Percentiles rank a stretch among this genome's conserved stretches.
phyloP scores from a whole-genome alignment of 2,888 invertebrate species.

The Melangyna quadrimaculata region DNA sequence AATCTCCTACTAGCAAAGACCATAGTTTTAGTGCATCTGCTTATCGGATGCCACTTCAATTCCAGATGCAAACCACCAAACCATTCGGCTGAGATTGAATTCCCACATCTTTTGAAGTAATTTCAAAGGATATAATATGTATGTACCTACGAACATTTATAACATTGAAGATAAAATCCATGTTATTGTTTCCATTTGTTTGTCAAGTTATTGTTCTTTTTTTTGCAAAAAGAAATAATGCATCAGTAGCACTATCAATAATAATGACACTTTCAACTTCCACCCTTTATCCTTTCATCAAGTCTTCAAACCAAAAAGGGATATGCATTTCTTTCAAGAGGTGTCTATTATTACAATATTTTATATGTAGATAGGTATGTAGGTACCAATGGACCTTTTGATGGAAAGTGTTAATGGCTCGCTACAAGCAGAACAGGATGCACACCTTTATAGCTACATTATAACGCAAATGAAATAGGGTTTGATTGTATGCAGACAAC shows the following conservation, averaged over 20 bases:
- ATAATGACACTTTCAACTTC: constrained; percentile 31
- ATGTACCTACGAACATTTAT: constrained; percentile 6
- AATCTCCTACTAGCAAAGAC: too few relatives aligned
- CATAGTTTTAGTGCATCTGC: constrained; percentile 38
- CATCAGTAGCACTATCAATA: constrained; percentile 61
- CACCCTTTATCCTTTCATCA: constrained; percentile 31
- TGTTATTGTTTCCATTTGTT: constrained; percentile 47
- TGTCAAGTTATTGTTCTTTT: constrained; percentile 44
- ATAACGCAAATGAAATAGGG: background rate
- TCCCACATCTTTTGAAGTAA: constrained; percentile 60
- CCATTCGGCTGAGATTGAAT: constrained; percentile 12
- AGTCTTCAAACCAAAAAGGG: background rate
- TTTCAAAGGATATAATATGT: constrained; percentile 19
- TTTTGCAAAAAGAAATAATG: background rate
- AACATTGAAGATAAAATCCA: constrained; percentile 33
- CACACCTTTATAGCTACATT: too few relatives aligned
- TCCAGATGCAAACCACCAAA: constrained; percentile 47
- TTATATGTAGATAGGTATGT: background rate
- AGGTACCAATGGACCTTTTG: background rate
- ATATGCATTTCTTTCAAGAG: constrained; percentile 19
- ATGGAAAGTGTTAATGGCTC: constrained; percentile 61
- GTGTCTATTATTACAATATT: constrained; percentile 11
- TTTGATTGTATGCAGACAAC: background rate
- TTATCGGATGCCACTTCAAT: constrained; percentile 19
- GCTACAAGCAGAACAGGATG: constrained; percentile 12